Conservation (phyloP, 2,797 vertebrate species). For the Australoheros facetus region DNA sequence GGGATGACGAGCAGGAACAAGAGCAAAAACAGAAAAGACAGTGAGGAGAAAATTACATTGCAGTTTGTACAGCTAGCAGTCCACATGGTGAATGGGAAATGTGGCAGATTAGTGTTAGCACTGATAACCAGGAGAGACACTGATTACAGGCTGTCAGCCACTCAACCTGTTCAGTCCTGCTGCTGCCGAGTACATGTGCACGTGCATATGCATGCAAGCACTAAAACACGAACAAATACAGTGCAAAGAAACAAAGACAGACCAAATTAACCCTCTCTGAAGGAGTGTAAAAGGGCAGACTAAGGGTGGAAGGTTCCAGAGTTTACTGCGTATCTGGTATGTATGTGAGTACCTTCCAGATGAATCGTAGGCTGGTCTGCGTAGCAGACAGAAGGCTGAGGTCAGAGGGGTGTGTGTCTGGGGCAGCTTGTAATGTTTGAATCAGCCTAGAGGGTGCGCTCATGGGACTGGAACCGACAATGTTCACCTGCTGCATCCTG, state of each 20-base stretch:
- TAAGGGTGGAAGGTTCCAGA: neutral
- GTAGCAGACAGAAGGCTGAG: constrained; percentile 88
- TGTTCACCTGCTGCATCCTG: constrained; percentile 90
- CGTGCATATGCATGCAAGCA: neutral
- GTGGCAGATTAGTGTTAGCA: constrained; percentile 68
- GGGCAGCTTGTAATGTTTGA: constrained; percentile 92
- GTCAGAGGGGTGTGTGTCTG: constrained; percentile 86
- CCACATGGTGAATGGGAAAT: constrained; percentile 53
- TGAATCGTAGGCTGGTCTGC: constrained; percentile 90
- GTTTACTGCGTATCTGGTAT: neutral
- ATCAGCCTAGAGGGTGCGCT: constrained; percentile 90
- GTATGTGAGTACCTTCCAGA: constrained; percentile 85
- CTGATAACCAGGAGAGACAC: constrained; percentile 65
- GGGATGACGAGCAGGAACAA: constrained; percentile 32
- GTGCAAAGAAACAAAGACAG: constrained; percentile 10
- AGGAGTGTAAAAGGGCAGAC: constrained; percentile 10
- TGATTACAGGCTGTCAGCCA: constrained; percentile 66
- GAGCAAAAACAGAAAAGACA: constrained; percentile 46
- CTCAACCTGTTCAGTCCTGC: constrained; percentile 52
- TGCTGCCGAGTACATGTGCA: constrained; percentile 23
- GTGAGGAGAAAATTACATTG: constrained; percentile 66
- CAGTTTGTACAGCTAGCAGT: constrained; percentile 58
- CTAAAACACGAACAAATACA: constrained; percentile 7
- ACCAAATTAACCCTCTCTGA: constrained; percentile 25
- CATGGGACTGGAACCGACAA: constrained; percentile 87